Evolutionary conservation across 92 coral and sea anemone genomes (phyloP), one percentile per base, ranked within the genome.

Genomic region (Isaurus tuberculatus): DNA sequence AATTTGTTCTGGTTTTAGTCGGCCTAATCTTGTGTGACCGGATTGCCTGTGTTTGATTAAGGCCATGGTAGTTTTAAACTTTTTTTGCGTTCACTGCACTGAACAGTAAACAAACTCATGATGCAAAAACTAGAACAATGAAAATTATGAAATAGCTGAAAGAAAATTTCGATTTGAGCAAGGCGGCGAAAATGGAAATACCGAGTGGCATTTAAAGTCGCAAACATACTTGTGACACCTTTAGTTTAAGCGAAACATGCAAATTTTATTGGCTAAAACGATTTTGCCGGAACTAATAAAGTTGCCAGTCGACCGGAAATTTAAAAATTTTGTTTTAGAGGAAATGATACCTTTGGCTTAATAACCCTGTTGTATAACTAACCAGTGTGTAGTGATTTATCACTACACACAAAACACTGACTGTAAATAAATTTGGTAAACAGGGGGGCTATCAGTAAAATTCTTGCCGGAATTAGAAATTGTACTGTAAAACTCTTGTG

Each of bases 141-240:
- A 44, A 44, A 44, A 44, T 17, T 57, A 57, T 57, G 51, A 44
- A 57, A 57, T n/a, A n/a, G n/a, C 64, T 57, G 64, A 19, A 57
- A 57, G 64, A 57, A 57, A 57, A 57, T 57, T 16, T 22, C 23
- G 27, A 22, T 57, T 22, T 22, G 26, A 22, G 15, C 51, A 44
- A 44, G 51, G n/a, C 51, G 51, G 1, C 15, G 15, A 44, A 8
- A 44, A 44, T 8, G 13, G 9, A 44, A 44, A 44, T 44, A 57
- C 64, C 27, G 26, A 57, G 3, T 26, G 64, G 64, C 23, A 19
- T 19, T 57, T 19, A 15, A 17, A 57, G 10, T 57, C 4, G 26
- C 27, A 19, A 57, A 57, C 64, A 17, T 8, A 17, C 5, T 22
- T 19, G 64, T 22, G 27, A 57, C 27, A 22, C 64, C 27, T 19